Conservation (phyloP, 2,797 vertebrate species). For the Malurus leucopterus region DNA sequence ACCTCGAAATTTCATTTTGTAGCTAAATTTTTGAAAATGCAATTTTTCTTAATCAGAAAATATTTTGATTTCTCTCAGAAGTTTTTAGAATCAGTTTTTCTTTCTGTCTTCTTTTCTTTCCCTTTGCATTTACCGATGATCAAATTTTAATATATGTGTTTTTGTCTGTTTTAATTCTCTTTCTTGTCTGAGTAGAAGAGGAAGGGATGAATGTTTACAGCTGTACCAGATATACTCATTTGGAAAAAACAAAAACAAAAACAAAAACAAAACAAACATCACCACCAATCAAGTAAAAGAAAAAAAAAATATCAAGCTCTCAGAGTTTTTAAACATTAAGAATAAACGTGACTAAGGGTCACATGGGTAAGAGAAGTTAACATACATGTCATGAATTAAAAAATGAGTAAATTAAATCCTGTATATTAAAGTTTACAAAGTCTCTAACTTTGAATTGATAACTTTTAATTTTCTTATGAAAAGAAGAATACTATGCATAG, state of each 20-base stretch:
- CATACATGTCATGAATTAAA: background rate
- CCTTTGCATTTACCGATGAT: background rate
- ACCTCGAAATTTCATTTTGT: background rate
- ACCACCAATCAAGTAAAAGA: background rate
- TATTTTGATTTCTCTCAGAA: background rate
- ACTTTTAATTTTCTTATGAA: background rate
- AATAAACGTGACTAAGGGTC: background rate
- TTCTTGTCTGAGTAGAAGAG: background rate
- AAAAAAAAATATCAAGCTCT: background rate
- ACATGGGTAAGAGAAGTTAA: background rate
- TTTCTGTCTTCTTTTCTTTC: background rate
- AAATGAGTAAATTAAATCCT: background rate
- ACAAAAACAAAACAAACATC: too few species aligned
- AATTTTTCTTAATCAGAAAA: background rate
- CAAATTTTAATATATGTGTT: background rate
- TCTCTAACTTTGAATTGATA: background rate
- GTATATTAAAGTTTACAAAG: background rate
- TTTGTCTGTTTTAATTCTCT: background rate
- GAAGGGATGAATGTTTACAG: background rate
- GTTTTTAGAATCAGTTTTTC: background rate
- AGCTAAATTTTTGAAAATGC: background rate
- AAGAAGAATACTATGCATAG: background rate
- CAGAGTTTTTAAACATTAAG: background rate
- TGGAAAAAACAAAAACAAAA: background rate
- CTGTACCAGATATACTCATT: fast-evolving